These are phyloP conservation scores for Leucoraja ocellata DNA, from an alignment of 2,797 vertebrate genomes.

Conservation along the genomic window DNA sequence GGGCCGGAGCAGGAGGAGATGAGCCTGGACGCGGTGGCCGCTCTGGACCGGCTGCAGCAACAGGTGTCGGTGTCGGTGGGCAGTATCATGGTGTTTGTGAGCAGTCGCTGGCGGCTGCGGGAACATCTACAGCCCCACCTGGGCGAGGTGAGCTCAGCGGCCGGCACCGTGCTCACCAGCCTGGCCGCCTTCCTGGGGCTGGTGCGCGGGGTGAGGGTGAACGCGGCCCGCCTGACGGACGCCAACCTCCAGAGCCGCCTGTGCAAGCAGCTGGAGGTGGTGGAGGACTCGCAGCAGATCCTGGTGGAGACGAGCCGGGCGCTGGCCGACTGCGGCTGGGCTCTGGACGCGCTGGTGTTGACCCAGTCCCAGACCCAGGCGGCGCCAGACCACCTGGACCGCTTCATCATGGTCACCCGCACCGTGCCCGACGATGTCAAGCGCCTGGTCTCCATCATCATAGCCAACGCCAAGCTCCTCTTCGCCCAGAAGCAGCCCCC, in stretches of 20 bases:
- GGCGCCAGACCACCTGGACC: constrained; percentile 76
- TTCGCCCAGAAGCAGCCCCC: constrained; percentile 55
- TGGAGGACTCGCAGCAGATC: constrained; percentile 72
- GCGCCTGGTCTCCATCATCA: constrained; percentile 80
- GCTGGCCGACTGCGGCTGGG: constrained; percentile 67
- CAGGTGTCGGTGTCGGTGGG: constrained; percentile 63
- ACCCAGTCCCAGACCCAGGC: constrained; percentile 58
- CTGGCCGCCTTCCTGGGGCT: constrained; percentile 73
- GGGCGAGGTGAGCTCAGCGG: constrained; percentile 64
- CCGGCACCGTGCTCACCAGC: constrained; percentile 60
- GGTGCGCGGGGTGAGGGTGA: constrained; percentile 62
- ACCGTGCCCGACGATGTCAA: constrained; percentile 84
- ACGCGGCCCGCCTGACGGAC: constrained; percentile 61
- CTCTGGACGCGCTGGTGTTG: constrained; percentile 64
- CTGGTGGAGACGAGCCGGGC: constrained; percentile 65
- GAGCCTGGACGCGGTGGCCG: constrained; percentile 62
- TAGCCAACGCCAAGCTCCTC: constrained; percentile 83
- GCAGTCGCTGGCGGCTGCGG: constrained; percentile 76
- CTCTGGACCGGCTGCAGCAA: constrained; percentile 67
- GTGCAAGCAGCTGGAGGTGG: constrained; percentile 70
- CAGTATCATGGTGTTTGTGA: constrained; percentile 80
- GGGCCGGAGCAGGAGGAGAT: too few relatives aligned
- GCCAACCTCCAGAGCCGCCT: constrained; percentile 72
- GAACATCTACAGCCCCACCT: constrained; percentile 72
- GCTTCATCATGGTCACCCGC: constrained; percentile 81